phyloP scores from a whole-genome alignment of 2,888 invertebrate genomes.

The Acanthosepion pharaonis region DNA sequence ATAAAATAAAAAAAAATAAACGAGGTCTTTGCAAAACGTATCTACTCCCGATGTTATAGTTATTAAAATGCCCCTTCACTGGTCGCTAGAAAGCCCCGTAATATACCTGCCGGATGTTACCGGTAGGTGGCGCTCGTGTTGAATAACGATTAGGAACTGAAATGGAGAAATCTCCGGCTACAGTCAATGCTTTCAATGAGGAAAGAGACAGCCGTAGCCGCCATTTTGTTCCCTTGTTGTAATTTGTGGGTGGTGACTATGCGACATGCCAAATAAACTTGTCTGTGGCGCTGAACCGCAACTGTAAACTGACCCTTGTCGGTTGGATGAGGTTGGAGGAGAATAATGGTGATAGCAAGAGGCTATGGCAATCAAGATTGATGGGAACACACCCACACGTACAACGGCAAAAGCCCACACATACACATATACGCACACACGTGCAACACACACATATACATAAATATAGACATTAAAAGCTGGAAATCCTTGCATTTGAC shows the following conservation, averaged over 20 bases:
- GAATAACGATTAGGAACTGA: background rate
- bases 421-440: background rate
- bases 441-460: too few species aligned
- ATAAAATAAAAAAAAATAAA: too few species aligned
- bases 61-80: too few species aligned
- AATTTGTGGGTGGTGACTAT: background rate
- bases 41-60: too few species aligned
- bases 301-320: background rate
- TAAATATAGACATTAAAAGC: too few species aligned
- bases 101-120: background rate
- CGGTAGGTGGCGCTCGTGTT: background rate
- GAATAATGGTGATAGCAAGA: background rate
- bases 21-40: too few species aligned
- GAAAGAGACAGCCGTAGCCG: background rate
- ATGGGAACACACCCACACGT: background rate
- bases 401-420: background rate
- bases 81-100: background rate
- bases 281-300: background rate
- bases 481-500: too few species aligned
- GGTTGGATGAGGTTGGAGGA: background rate
- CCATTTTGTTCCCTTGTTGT: background rate
- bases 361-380: background rate
- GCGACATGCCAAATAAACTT: conserved; percentile 1
- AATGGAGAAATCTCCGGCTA: background rate
- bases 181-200: background rate